These are phyloP conservation scores for Bimastos eiseni DNA, from an alignment of 2,888 invertebrate species.

Conservation along the genomic window DNA sequence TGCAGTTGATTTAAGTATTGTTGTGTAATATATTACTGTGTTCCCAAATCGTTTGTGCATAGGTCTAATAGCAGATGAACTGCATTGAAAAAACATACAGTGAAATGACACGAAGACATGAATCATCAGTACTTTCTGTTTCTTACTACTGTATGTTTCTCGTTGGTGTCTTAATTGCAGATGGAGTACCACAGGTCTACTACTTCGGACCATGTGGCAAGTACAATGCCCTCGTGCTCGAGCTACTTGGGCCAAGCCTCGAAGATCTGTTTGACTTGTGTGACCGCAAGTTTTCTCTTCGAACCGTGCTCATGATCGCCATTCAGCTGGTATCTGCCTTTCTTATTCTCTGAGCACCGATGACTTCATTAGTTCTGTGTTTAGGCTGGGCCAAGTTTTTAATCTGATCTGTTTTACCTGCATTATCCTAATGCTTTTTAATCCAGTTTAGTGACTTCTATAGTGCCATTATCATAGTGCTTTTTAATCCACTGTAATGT, in stretches of 20 bases:
- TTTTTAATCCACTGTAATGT: not conserved
- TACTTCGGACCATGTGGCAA: slow-evolving; percentile 69
- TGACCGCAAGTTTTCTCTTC: slow-evolving; percentile 94
- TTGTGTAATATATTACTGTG: not conserved
- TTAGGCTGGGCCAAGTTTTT: not conserved
- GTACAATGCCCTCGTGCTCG: slow-evolving; percentile 96
- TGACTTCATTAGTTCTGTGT: not conserved
- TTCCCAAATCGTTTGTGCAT: not conserved
- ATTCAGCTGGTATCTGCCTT: slow-evolving; percentile 80
- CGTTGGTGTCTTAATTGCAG: slow-evolving; percentile 63
- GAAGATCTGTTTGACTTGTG: slow-evolving; percentile 99
- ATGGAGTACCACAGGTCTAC: slow-evolving; percentile 98
- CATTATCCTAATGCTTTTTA: too few relatives aligned
- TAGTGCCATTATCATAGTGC: not conserved
- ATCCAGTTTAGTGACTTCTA: not conserved
- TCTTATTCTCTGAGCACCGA: not conserved
- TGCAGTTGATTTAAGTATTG: too few relatives aligned
- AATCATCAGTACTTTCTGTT: not conserved
- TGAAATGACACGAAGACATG: not conserved
- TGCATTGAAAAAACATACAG: not conserved
- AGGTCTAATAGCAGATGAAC: not conserved
- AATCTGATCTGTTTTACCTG: too few relatives aligned
- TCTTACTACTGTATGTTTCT: not conserved
- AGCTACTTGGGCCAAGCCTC: slow-evolving; percentile 94
- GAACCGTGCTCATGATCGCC: slow-evolving; percentile 96